phyloP scores from a whole-genome alignment of 35 echinoderm and acorn worm species.

The Stichopus chloronotus region DNA sequence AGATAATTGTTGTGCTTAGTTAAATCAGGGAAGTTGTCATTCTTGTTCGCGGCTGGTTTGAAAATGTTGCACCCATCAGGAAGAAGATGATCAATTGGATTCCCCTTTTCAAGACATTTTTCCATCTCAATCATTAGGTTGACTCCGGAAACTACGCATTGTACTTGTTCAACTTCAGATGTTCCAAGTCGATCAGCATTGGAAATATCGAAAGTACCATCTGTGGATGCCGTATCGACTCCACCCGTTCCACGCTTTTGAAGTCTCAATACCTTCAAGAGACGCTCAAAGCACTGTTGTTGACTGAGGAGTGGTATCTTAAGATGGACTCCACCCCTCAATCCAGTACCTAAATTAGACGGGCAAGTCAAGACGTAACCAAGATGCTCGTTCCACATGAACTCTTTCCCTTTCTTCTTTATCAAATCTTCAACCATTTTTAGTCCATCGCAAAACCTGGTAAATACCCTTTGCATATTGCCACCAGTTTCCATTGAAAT shows the following conservation, averaged over 20 bases:
- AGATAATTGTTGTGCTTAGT: constrained; percentile 91
- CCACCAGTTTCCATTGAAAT: constrained; percentile 97
- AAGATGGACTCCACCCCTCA: constrained; percentile 90
- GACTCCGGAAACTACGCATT: constrained; percentile 90
- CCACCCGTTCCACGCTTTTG: constrained; percentile 97
- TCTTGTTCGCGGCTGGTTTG: constrained; percentile 63
- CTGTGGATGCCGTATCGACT: constrained; percentile 98
- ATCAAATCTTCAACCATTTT: constrained; percentile 85
- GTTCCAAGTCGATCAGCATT: constrained; percentile 92
- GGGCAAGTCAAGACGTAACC: constrained; percentile 96
- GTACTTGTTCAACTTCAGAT: constrained; percentile 93
- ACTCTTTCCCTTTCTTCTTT: constrained; percentile 82
- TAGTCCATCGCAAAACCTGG: constrained; percentile 91
- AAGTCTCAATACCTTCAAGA: constrained; percentile 80
- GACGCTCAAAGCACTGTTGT: constrained; percentile 75
- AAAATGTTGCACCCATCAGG: constrained; percentile 72
- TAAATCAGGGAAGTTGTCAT: constrained; percentile 87
- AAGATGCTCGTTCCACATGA: constrained; percentile 99
- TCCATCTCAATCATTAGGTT: constrained; percentile 89
- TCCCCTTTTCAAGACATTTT: constrained; percentile 76
- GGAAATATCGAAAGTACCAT: constrained; percentile 99
- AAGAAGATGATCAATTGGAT: constrained; percentile 80
- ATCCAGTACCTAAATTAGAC: constrained; percentile 95
- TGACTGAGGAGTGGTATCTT: constrained; percentile 86
- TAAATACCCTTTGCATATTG: constrained; percentile 89